phyloP scores from a whole-genome alignment of 2,888 invertebrate genomes.

The Plagiodera versicolora region DNA sequence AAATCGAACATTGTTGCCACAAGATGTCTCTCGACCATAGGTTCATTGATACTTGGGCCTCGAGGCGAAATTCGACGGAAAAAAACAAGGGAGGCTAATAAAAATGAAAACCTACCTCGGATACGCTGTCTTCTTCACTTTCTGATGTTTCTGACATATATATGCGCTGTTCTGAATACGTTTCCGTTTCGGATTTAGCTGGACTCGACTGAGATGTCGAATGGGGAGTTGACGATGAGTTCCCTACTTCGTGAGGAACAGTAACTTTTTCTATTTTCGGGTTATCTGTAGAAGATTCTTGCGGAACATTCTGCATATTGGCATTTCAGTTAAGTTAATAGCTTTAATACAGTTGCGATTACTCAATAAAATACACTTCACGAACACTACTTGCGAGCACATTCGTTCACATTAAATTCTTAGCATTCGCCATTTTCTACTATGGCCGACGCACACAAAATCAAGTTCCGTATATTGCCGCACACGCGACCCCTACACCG shows the following conservation, averaged over 20 bases:
- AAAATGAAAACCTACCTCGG: constrained; percentile 74
- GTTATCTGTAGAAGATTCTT: constrained; percentile 73
- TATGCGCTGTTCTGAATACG: constrained; percentile 82
- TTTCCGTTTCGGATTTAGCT: constrained; percentile 84
- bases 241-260: constrained; percentile 69
- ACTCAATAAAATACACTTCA: constrained; percentile 48
- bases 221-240: constrained; percentile 80
- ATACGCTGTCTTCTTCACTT: constrained; percentile 95
- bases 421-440: constrained; percentile 73
- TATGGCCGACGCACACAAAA: constrained; percentile 61
- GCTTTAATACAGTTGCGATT: constrained; percentile 53
- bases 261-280: constrained; percentile 80
- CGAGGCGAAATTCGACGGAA: constrained; percentile 45
- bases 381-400: constrained; percentile 50
- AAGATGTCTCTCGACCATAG: constrained; percentile 69
- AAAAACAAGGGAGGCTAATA: constrained; percentile 42
- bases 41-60: constrained; percentile 59
- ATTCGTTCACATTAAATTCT: constrained; percentile 65
- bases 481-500: constrained; percentile 36
- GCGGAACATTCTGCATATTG: constrained; percentile 92
- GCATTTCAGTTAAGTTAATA: constrained; percentile 65
- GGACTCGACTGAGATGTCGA: constrained; percentile 76
- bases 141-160: constrained; percentile 93
- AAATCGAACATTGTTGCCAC: constrained; percentile 50
- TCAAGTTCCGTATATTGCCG: constrained; percentile 41